Evolutionary conservation across 2,888 invertebrate genomes (phyloP).

Genomic region (Ectropis crepuscularia): DNA sequence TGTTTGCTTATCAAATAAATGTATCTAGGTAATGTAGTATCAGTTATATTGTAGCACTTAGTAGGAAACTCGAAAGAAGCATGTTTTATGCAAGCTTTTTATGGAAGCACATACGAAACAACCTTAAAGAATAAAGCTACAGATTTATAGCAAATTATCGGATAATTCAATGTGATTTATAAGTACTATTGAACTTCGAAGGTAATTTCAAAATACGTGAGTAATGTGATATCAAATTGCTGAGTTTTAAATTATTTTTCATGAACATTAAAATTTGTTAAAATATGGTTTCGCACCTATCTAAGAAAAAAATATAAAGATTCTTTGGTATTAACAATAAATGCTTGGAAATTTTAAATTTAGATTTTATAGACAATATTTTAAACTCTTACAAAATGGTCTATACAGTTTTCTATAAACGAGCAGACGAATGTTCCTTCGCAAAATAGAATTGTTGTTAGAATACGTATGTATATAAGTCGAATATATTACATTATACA

Average conservation of each 20-base stretch:
- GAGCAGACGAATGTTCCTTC: constrained; percentile 67
- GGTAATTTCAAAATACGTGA: constrained; percentile 2
- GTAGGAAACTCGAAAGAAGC: constrained; percentile 56
- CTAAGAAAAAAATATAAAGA: constrained; percentile 17
- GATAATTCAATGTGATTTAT: constrained; percentile 14
- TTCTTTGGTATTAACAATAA: constrained; percentile 25
- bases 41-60: constrained; percentile 48
- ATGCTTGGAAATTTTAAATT: constrained; percentile 16
- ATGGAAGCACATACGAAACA: constrained; percentile 62
- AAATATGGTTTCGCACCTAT: constrained; percentile 15
- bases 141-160: constrained; percentile 24
- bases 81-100: constrained; percentile 56
- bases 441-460: constrained; percentile 64
- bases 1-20: constrained; percentile 51
- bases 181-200: constrained; percentile 2
- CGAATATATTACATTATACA: constrained; percentile 41
- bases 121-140: constrained; percentile 35
- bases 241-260: background rate
- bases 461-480: constrained; percentile 40
- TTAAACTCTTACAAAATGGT: constrained; percentile 56
- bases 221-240: background rate
- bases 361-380: constrained; percentile 37
- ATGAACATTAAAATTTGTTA: constrained; percentile 5
- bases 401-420: constrained; percentile 57
- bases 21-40: constrained; percentile 41